Conservation (phyloP, 2,888 invertebrate species). For the Sclerodermus sp. region DNA sequence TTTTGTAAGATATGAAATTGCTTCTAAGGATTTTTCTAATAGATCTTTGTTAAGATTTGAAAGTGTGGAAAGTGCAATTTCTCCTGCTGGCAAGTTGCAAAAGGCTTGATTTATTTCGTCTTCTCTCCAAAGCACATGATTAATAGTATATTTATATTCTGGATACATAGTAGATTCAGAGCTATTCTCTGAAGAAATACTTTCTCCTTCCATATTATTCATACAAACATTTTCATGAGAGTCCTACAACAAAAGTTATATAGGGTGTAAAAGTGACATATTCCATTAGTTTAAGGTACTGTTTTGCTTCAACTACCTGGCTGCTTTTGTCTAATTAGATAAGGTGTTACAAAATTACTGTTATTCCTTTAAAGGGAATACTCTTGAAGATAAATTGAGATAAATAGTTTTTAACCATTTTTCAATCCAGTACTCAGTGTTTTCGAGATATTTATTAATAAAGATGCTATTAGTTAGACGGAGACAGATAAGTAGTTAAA, state of each 20-base stretch:
- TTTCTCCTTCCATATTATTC: conserved; percentile 34
- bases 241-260: conserved; percentile 19
- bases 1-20: conserved; percentile 25
- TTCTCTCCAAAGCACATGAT: conserved; percentile 44
- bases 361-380: no score
- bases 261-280: no score
- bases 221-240: conserved; percentile 39
- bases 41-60: conserved; percentile 34
- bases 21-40: conserved; percentile 31
- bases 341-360: no score
- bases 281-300: no score
- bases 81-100: conserved; percentile 46
- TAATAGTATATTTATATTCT: conserved; percentile 30
- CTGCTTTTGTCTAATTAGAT: no score
- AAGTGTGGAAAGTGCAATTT: conserved; percentile 38
- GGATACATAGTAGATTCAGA: conserved; percentile 33
- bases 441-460: no score
- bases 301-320: no score
- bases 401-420: no score
- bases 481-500: no score
- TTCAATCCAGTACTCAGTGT: no score
- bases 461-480: no score
- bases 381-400: no score
- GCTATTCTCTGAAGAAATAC: conserved; percentile 47
- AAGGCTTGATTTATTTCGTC: conserved; percentile 42